phyloP scores from a whole-genome alignment of 2,888 invertebrate genomes.

The Sarcophaga variegata region DNA sequence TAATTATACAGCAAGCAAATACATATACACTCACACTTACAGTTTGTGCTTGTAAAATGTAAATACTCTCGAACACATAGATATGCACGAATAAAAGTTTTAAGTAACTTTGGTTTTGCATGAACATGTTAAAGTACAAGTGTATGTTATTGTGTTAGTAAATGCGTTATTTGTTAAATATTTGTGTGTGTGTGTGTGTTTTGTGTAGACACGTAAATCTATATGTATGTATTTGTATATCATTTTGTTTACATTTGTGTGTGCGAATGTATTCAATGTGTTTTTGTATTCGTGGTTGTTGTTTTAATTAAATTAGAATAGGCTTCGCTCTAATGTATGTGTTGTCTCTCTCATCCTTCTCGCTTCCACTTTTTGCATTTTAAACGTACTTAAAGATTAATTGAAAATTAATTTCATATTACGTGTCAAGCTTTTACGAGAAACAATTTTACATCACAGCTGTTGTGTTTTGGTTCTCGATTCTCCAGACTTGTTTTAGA shows the following conservation, averaged over 20 bases:
- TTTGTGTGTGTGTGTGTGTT: not conserved
- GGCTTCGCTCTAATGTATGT: not conserved
- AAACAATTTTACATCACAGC: conserved; percentile 7
- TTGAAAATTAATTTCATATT: conserved; percentile 57
- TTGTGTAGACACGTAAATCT: not conserved
- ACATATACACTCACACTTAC: not conserved
- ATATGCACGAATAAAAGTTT: not conserved
- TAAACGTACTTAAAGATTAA: conserved; percentile 53
- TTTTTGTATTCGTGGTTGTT: not conserved
- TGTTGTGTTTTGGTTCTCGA: not conserved
- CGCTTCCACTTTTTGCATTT: not conserved
- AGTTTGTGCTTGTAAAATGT: too few relatives aligned
- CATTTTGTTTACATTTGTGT: not conserved
- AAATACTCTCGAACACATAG: too few relatives aligned
- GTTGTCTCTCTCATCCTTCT: not conserved
- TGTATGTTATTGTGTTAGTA: not conserved
- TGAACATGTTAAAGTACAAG: not conserved
- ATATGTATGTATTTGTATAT: not conserved
- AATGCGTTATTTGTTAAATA: conserved; percentile 27
- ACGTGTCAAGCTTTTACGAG: conserved; percentile 34
- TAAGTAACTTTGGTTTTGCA: not conserved
- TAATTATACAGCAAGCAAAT: too few relatives aligned
- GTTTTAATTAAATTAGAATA: conserved; percentile 52
- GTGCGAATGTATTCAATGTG: not conserved
- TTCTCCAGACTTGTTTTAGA: not conserved